Percentiles rank a stretch among this genome's conserved stretches.
phyloP scores from a whole-genome alignment of 1,140 invertebrate genomes.

The Wiebesia pumilae region DNA sequence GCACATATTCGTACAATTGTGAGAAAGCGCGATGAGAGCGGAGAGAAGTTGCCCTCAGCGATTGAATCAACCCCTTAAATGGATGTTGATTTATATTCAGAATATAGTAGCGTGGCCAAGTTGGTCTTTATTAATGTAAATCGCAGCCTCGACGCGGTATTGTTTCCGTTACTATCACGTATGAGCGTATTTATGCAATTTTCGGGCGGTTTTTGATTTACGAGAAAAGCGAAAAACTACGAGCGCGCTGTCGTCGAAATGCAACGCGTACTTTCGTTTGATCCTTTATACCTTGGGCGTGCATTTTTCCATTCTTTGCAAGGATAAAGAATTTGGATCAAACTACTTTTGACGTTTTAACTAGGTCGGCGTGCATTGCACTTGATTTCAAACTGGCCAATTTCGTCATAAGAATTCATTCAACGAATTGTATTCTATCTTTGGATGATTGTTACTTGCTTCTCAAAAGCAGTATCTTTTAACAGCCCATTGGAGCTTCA shows the following conservation, averaged over 20 bases:
- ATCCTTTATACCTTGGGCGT: neutral
- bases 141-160: conserved; percentile 5
- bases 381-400: neutral
- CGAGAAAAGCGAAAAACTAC: too few species aligned
- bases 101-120: neutral
- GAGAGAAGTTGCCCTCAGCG: neutral
- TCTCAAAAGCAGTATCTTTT: too few species aligned
- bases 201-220: conserved; percentile 39
- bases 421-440: neutral
- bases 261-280: neutral
- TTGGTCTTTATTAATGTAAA: conserved; percentile 10
- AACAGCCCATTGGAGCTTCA: too few species aligned
- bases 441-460: neutral
- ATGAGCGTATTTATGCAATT: conserved; percentile 22
- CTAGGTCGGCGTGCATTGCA: neutral
- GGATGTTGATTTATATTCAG: conserved; percentile 23
- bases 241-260: neutral
- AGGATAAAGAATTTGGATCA: conserved; percentile 21
- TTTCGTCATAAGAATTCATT: neutral
- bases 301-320: conserved; percentile 4
- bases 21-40: neutral
- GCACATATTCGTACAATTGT: neutral
- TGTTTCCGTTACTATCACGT: neutral
- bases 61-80: conserved; percentile 25
- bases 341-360: neutral